phyloP scores from a whole-genome alignment of 2,888 invertebrate genomes.

The Bombyx huttoni region DNA sequence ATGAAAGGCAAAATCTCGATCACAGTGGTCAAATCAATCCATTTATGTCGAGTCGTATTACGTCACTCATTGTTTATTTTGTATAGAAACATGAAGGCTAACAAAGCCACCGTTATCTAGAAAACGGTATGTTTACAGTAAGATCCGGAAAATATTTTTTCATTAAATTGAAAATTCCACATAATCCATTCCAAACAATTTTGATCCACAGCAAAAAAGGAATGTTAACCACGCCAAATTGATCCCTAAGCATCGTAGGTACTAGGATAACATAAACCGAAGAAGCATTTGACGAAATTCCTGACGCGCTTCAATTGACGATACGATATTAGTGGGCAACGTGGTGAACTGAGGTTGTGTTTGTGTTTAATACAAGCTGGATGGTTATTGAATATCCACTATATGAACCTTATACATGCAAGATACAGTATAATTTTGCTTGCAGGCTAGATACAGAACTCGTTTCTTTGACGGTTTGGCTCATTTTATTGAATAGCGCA shows the following conservation, averaged over 20 bases:
- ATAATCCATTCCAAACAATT: conserved; percentile 18
- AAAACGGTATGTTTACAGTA: conserved; percentile 9
- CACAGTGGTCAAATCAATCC: neutral
- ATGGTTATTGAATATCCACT: conserved; percentile 9
- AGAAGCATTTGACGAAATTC: conserved; percentile 50
- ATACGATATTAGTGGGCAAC: conserved; percentile 32
- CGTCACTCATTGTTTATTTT: conserved; percentile 15
- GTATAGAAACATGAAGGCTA: conserved; percentile 15
- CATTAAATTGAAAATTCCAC: no score
- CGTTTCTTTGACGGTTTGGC: conserved; percentile 28
- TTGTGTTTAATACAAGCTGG: conserved; percentile 28
- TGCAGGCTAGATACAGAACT: conserved; percentile 8
- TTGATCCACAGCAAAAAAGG: conserved; percentile 33
- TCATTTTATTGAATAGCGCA: conserved; percentile 31
- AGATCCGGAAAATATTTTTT: no score
- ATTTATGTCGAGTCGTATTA: conserved; percentile 5
- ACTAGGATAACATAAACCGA: conserved; percentile 53
- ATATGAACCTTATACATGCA: conserved; percentile 10
- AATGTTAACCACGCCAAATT: conserved; percentile 65
- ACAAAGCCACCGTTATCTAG: conserved; percentile 9
- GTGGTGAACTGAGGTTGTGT: conserved; percentile 23
- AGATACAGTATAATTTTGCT: neutral
- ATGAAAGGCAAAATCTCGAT: neutral
- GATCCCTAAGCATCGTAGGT: conserved; percentile 61
- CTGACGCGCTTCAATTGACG: conserved; percentile 41